Evolutionary conservation across 1,140 invertebrate species (phyloP).

Genomic region (Campoletis sonorensis): DNA sequence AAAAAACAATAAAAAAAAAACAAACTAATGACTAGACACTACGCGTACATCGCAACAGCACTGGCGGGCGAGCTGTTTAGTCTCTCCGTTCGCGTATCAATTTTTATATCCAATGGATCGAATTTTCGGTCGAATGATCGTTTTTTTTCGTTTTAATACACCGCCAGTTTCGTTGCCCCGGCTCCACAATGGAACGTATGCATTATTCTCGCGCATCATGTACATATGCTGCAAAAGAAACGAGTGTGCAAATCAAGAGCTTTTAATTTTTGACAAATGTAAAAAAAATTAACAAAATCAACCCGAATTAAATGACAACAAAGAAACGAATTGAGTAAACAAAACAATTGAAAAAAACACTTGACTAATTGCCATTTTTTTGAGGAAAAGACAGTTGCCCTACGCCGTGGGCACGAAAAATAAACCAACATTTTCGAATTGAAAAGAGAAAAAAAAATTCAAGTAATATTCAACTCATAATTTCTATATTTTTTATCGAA

Average conservation of each 20-base stretch:
- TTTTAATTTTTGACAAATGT: neutral
- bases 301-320: slow-evolving; percentile 27
- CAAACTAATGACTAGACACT: slow-evolving; percentile 26
- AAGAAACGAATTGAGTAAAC: neutral
- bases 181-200: slow-evolving; percentile 11
- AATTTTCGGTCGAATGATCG: neutral
- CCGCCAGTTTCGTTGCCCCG: slow-evolving; percentile 20
- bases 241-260: slow-evolving; percentile 34
- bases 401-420: no score
- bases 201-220: slow-evolving; percentile 19
- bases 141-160: neutral
- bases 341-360: neutral
- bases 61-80: slow-evolving; percentile 19
- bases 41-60: slow-evolving; percentile 24
- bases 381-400: no score
- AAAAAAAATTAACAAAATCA: neutral
- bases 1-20: neutral
- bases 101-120: neutral
- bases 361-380: no score
- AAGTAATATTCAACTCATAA: no score
- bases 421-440: no score
- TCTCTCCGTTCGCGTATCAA: neutral
- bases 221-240: slow-evolving; percentile 31
- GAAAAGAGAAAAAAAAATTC: no score
- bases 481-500: no score